phyloP scores from a whole-genome alignment of 2,113 vertebrate species.

The Sinocyclocheilus rhinocerous region DNA sequence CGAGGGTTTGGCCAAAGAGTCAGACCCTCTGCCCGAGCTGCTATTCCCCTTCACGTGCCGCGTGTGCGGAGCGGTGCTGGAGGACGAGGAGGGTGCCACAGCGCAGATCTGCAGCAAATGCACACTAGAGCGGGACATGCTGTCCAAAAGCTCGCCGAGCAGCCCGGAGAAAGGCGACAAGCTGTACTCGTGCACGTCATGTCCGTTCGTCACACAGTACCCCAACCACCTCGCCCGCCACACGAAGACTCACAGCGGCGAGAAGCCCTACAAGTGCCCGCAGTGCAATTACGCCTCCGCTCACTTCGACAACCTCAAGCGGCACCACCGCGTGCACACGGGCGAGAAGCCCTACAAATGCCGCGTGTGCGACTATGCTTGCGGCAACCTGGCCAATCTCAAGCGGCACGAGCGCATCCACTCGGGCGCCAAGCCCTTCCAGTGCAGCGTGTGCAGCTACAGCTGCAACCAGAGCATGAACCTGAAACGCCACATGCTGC shows the following conservation, averaged over 20 bases:
- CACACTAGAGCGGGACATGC: slow-evolving; percentile 70
- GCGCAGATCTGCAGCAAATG: slow-evolving; percentile 86
- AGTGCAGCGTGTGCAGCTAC: slow-evolving; percentile 92
- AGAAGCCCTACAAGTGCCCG: slow-evolving; percentile 93
- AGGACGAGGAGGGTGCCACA: slow-evolving; percentile 77
- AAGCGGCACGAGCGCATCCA: slow-evolving; percentile 95
- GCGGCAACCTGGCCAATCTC: slow-evolving; percentile 96
- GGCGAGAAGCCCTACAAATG: slow-evolving; percentile 93
- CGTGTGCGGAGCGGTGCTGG: slow-evolving; percentile 85
- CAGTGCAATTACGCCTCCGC: slow-evolving; percentile 93
- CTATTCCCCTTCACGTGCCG: slow-evolving; percentile 91
- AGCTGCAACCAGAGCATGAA: slow-evolving; percentile 99
- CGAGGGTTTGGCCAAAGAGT: slow-evolving; percentile 59
- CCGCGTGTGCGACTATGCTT: slow-evolving; percentile 90
- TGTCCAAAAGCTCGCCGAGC: slow-evolving; percentile 66
- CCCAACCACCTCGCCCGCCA: slow-evolving; percentile 95
- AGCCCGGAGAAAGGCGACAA: slow-evolving; percentile 73
- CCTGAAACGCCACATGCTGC: slow-evolving; percentile 96
- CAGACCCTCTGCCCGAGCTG: slow-evolving; percentile 78
- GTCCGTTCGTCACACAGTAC: slow-evolving; percentile 94
- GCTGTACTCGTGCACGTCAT: slow-evolving; percentile 88
- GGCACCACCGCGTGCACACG: slow-evolving; percentile 91
- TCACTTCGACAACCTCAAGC: slow-evolving; percentile 96
- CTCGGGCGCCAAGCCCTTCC: slow-evolving; percentile 95
- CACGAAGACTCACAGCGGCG: slow-evolving; percentile 98